Evolutionary conservation across 2,797 vertebrate genomes (phyloP), one percentile per base, ranked within the genome.

Genomic region (Karalla daura): DNA sequence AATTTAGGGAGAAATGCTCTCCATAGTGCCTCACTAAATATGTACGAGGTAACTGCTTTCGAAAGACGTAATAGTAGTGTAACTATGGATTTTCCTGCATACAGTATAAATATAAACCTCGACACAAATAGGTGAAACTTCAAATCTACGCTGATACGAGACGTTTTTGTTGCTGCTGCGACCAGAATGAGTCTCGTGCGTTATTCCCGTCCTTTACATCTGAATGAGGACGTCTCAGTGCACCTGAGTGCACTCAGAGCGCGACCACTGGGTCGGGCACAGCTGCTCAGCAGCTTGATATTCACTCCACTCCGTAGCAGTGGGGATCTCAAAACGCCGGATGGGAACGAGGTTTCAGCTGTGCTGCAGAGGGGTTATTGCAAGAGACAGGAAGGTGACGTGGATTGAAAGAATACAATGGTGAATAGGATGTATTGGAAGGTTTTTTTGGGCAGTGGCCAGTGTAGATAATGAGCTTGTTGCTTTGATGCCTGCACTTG

Each of bases 181-280:
- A n/a, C n/a, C n/a, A n/a, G 12, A 74, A 50, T 43, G 12, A 14
- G 9, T 41, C 25, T 3, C n/a, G n/a, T n/a, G n/a, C n/a, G n/a
- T n/a, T n/a, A 78, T 83, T 82, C 55, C 73, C 73, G 6, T 4
- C 14, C 27, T 35, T 60, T 39, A 27, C 49, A 83, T 85, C 64
- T 80, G 66, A 87, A 85, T 85, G 70, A 70, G 58, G 68, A 68
- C 59, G 66, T 83, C 70, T 37, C 40, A 9, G 70, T 6, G 24
- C 79, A 87, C 80, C 84, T 74, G 87, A 84, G 43, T 20, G 61
- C 53, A 70, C 80, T 87, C 58, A 1, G 69, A 46, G 77, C 71
- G 15, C 0, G 60, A 11, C 25, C 49, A 24, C 76, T n/a, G 44
- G 85, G 74, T 77, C 3, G 10, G 65, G 59, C 62, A 10, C 62